A percentile compares a stretch with the other conserved stretches of the same genome.
phyloP scores from a whole-genome alignment of 2,888 invertebrate species.

The Stenchaetothrips biformis region DNA sequence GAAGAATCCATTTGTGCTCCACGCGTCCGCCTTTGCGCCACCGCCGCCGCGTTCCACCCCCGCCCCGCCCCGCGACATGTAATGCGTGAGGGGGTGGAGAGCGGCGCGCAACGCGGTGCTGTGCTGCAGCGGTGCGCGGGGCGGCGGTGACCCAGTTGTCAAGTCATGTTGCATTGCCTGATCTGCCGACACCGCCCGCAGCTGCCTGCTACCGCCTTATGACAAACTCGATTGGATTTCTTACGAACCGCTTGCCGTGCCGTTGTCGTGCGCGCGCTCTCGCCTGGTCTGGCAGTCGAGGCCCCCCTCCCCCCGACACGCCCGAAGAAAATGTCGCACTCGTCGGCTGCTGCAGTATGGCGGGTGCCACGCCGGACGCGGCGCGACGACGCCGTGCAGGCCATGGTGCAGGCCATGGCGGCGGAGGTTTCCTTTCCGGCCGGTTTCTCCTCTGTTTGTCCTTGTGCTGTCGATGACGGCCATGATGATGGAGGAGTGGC shows the following conservation, averaged over 20 bases:
- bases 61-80: background rate
- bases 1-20: no score
- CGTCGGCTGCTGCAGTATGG: no score
- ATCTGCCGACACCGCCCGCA: background rate
- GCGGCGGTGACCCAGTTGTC: background rate
- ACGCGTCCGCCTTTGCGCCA: no score
- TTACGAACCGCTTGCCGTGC: slow-evolving; percentile 47
- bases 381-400: background rate
- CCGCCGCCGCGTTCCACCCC: no score
- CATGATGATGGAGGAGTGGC: slow-evolving; percentile 23
- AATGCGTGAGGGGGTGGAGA: background rate
- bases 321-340: no score
- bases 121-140: background rate
- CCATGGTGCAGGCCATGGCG: no score
- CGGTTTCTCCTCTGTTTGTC: no score
- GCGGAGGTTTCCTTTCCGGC: no score
- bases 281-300: slow-evolving; percentile 35
- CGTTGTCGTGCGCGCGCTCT: slow-evolving; percentile 47
- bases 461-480: no score
- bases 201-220: slow-evolving; percentile 35
- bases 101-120: background rate
- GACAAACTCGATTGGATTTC: slow-evolving; percentile 38
- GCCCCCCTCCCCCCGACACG: no score
- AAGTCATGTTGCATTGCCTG: background rate
- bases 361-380: slow-evolving; percentile 37